Base-by-base conservation (phyloP, 2,888 invertebrate species). In the Platerodrilus igneus region DNA sequence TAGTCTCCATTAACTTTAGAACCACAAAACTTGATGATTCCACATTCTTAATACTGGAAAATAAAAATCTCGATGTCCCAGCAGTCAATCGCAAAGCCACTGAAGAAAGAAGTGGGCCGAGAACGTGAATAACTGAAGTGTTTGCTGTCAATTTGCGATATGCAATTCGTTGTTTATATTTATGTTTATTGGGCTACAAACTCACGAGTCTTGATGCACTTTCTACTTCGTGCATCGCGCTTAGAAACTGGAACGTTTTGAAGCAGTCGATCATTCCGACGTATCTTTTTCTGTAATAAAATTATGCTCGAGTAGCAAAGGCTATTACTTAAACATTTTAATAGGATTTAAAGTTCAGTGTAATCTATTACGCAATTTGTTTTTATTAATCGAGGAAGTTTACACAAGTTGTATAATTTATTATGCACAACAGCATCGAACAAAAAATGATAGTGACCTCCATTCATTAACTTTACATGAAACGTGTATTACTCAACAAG, bases 171-270 rank as follows among this genome's bases (percentile, higher is more conserved):
- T 36, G 45, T 48, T 28, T 47, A 38, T 45, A 45, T 48, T 48
- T 42, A 45, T 41, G 44, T 47, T 47, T 47, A 47, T 47, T 44
- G 41, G 41, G 31, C 25, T 36, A 39, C 41, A 36, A 37, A 45
- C 38, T 48, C 48, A 48, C 48, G 48, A 48, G 27, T 42, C 32
- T 35, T 36, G 37, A 28, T 47, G 48, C 48, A 48, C 48, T 48
- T 48, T 48, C 48, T 48, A 48, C 45, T 41, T 48, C 48, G 45
- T 48, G 48, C 30, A 37, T 48, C 48, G 45, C 45, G 48, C 30
- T 34, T 40, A 45, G 45, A 41, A 45, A 45, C 45, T 45, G 34
- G 45, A 45, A 45, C 45, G 27, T 29, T 41, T 33, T 34, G 32
- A 33, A 41, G 20, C 30, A 23, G n/a, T n/a, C n/a, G n/a, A n/a